Conservation (phyloP, 1,140 invertebrate genomes). For the Thaumetopoea pityocampa region DNA sequence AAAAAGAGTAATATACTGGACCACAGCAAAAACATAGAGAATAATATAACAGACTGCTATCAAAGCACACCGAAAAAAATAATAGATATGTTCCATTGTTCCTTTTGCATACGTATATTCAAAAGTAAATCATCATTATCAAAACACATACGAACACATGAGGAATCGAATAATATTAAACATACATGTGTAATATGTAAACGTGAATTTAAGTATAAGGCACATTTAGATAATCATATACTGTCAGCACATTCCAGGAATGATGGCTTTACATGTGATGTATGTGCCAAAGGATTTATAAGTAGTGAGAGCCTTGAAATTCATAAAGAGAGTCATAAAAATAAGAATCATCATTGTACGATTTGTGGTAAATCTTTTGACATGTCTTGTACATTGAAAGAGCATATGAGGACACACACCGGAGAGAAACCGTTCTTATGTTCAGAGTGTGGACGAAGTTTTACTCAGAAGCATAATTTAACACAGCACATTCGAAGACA, state of each 20-base stretch:
- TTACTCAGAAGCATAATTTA: conserved; percentile 77
- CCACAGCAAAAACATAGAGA: conserved; percentile 18
- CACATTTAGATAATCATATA: conserved; percentile 70
- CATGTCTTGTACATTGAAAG: conserved; percentile 75
- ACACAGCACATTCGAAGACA: conserved; percentile 76
- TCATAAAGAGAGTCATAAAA: conserved; percentile 66
- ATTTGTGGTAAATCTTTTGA: conserved; percentile 77
- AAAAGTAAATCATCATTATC: conserved; percentile 51
- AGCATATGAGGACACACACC: conserved; percentile 77
- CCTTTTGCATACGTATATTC: conserved; percentile 69
- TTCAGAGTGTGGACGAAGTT: conserved; percentile 67
- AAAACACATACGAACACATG: conserved; percentile 69
- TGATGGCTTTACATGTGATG: conserved; percentile 48
- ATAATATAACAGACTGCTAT: conserved; percentile 19
- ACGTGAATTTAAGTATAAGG: conserved; percentile 64
- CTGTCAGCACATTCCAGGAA: conserved; percentile 52
- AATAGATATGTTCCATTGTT: conserved; percentile 49
- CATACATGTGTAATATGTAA: conserved; percentile 59
- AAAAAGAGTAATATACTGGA: conserved; percentile 1
- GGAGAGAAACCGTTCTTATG: conserved; percentile 77
- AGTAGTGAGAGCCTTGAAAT: conserved; percentile 46
- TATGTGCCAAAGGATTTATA: conserved; percentile 49
- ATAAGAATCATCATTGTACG: conserved; percentile 77
- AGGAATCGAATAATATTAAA: conserved; percentile 41
- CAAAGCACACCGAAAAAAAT: conserved; percentile 15